Evolutionary conservation across 2,797 vertebrate species (phyloP).

Genomic region (Chromobotia macracanthus): DNA sequence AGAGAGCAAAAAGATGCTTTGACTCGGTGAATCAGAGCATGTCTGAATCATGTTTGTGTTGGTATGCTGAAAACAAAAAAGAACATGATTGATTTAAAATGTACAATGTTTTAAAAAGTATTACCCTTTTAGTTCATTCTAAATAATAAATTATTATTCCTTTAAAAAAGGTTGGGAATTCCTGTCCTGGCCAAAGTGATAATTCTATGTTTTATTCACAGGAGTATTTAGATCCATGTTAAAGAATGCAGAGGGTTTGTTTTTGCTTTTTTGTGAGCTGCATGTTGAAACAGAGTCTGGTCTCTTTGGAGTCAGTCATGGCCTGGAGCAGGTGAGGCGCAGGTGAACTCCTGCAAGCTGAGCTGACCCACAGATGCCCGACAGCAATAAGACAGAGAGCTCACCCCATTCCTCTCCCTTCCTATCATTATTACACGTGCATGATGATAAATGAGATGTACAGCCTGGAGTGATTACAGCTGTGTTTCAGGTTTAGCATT

Average conservation of each 20-base stretch:
- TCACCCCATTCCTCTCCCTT: constrained; percentile 12
- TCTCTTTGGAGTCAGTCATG: constrained; percentile 17
- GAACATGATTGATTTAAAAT: too few relatives aligned
- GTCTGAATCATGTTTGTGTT: not conserved
- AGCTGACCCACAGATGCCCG: constrained; percentile 4
- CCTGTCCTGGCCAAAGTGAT: too few relatives aligned
- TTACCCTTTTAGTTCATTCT: too few relatives aligned
- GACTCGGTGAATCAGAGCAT: not conserved
- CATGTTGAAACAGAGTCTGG: constrained; percentile 6
- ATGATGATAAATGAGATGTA: constrained; percentile 24
- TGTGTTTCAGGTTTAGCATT: not conserved
- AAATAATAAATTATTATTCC: too few relatives aligned
- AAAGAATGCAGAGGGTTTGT: not conserved
- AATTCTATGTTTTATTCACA: too few relatives aligned
- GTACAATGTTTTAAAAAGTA: too few relatives aligned
- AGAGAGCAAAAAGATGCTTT: not conserved
- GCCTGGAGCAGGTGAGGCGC: constrained; percentile 25
- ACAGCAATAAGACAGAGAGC: not conserved
- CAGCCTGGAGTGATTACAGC: constrained; percentile 9
- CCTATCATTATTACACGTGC: constrained; percentile 24
- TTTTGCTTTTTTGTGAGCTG: not conserved
- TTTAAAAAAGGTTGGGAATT: too few relatives aligned
- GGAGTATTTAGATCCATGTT: not conserved
- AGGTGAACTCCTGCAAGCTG: constrained; percentile 34
- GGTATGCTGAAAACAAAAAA: too few relatives aligned